Conservation (phyloP, 2,113 vertebrate genomes). For the Nanorana parkeri region DNA sequence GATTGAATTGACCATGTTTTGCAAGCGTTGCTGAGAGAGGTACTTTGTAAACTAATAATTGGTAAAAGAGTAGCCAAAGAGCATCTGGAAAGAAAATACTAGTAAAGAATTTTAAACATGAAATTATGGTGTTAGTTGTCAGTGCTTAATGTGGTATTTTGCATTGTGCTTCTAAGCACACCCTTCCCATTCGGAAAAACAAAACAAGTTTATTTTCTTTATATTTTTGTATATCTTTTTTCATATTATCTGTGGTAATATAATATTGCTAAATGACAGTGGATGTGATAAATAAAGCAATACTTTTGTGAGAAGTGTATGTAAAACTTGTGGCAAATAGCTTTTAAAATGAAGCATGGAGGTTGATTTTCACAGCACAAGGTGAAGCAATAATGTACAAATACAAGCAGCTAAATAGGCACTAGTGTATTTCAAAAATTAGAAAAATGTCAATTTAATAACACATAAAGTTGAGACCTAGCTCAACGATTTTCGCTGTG, state of each 20-base stretch:
- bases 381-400: conserved; percentile 57
- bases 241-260: conserved; percentile 13
- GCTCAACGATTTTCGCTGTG: not conserved
- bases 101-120: not conserved
- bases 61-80: no score
- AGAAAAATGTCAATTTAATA: conserved; percentile 38
- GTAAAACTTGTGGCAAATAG: conserved; percentile 26
- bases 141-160: not conserved
- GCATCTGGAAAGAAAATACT: no score
- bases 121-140: not conserved
- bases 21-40: no score
- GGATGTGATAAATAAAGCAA: conserved; percentile 46
- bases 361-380: conserved; percentile 64
- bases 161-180: not conserved
- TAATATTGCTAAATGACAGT: conserved; percentile 19
- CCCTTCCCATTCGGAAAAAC: no score
- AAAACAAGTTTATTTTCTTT: no score
- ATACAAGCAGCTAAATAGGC: conserved; percentile 49
- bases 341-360: conserved; percentile 52
- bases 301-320: conserved; percentile 24
- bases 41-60: no score
- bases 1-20: no score
- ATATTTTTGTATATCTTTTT: not conserved
- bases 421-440: conserved; percentile 56
- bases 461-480: conserved; percentile 31